A percentile compares a stretch with the other conserved stretches of the same genome.
phyloP scores from a whole-genome alignment of 1,140 invertebrate species.

The Frieseomelitta varia region DNA sequence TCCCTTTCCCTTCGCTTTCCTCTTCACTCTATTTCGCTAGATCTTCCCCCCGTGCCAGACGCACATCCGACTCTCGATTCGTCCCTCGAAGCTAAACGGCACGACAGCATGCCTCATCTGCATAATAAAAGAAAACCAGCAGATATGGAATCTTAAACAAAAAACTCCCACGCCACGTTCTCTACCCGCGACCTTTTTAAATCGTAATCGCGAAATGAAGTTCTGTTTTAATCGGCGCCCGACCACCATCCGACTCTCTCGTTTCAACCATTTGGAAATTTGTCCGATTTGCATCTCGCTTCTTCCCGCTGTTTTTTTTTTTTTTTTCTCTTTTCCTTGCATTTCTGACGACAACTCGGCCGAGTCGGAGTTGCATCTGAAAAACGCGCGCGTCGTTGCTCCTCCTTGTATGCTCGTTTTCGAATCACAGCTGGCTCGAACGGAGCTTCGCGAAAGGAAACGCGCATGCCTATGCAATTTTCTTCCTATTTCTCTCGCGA shows the following conservation, averaged over 20 bases:
- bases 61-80: slow-evolving; percentile 9
- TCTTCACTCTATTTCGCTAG: not conserved
- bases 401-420: too few species aligned
- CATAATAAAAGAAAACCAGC: slow-evolving; percentile 24
- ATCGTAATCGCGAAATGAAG: not conserved
- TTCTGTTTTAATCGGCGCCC: slow-evolving; percentile 7
- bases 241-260: not conserved
- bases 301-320: not conserved
- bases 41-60: not conserved
- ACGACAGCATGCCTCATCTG: slow-evolving; percentile 48
- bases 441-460: not conserved
- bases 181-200: not conserved
- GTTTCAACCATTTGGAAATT: not conserved
- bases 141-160: slow-evolving; percentile 42
- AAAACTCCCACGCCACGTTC: not conserved
- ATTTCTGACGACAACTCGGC: not conserved
- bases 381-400: too few species aligned
- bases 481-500: not conserved
- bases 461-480: not conserved
- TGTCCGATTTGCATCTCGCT: slow-evolving; percentile 18
- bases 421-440: not conserved
- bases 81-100: slow-evolving; percentile 14
- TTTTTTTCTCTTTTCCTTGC: too few species aligned
- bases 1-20: too few species aligned
- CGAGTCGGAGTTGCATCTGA: not conserved